phyloP scores from a whole-genome alignment of 2,888 invertebrate genomes.

The Caenorhabditis macrosperma region DNA sequence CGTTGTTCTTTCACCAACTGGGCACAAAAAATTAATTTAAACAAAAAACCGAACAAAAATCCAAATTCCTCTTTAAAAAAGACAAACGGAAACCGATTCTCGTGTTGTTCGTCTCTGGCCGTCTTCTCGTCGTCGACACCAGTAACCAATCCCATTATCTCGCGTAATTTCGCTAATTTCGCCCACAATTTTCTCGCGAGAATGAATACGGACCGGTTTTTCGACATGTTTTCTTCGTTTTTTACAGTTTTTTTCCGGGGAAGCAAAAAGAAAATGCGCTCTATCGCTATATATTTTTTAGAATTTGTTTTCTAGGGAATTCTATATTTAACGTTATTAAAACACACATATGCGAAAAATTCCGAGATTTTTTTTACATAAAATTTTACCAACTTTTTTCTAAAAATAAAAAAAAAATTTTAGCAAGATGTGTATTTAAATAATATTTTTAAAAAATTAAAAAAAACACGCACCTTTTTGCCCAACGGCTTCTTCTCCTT shows the following conservation, averaged over 20 bases:
- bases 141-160: background rate
- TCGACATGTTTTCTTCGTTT: background rate
- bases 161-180: background rate
- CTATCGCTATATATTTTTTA: background rate
- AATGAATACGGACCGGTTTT: background rate
- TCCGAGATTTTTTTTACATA: background rate
- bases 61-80: too few relatives aligned
- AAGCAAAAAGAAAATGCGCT: background rate
- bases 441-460: slow-evolving; percentile 8
- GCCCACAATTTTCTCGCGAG: background rate
- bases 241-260: background rate
- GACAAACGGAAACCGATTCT: too few relatives aligned
- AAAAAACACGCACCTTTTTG: slow-evolving; percentile 8
- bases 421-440: too few relatives aligned
- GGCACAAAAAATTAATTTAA: too few relatives aligned
- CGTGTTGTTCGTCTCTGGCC: too few relatives aligned
- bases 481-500: slow-evolving; percentile 25
- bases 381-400: background rate
- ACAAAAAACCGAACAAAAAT: too few relatives aligned
- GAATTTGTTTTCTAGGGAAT: background rate
- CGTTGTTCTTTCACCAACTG: too few relatives aligned
- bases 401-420: too few relatives aligned
- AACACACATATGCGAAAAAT: too few relatives aligned
- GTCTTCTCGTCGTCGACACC: too few relatives aligned
- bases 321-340: background rate